Evolutionary conservation across 53 echinoderm and acorn worm species (phyloP).

Genomic region (Stichopus horrens): DNA sequence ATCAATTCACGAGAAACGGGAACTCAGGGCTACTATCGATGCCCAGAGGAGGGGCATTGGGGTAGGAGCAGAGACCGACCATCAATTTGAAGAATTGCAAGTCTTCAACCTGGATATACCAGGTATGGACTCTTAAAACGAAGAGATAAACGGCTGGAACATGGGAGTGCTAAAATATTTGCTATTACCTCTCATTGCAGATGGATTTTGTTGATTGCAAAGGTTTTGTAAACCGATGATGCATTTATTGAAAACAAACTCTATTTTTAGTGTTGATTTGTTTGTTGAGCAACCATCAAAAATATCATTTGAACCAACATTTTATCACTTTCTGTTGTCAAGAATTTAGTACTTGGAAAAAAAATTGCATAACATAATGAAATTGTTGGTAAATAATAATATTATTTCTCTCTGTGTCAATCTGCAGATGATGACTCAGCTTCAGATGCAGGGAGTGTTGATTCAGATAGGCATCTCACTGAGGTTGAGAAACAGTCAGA

Average conservation of each 20-base stretch:
- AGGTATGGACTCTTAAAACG: background rate
- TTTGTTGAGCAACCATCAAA: too few species aligned
- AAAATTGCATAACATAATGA: too few species aligned
- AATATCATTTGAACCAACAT: too few species aligned
- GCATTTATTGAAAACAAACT: too few species aligned
- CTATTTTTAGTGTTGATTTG: too few species aligned
- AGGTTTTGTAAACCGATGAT: background rate
- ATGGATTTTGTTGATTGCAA: background rate
- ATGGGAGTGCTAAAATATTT: too few species aligned
- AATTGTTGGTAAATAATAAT: too few species aligned
- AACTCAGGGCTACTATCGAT: constrained; percentile 15
- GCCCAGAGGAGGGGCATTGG: constrained; percentile 38
- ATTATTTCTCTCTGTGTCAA: background rate
- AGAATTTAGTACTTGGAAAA: too few species aligned
- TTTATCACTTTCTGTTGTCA: too few species aligned
- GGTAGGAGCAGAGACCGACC: constrained; percentile 29
- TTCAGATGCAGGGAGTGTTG: constrained; percentile 41
- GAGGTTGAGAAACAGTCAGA: background rate
- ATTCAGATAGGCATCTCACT: background rate
- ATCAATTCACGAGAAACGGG: constrained; percentile 81
- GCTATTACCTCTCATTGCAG: background rate
- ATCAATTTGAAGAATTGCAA: constrained; percentile 7
- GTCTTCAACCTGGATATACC: constrained; percentile 11
- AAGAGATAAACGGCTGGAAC: too few species aligned
- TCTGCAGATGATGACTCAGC: constrained; percentile 11